A percentile compares a stretch with the other conserved stretches of the same genome.
Conservation (phyloP, 30 jellyfish, hydroid and myxozoan species). For the Catostylus mosaicus region DNA sequence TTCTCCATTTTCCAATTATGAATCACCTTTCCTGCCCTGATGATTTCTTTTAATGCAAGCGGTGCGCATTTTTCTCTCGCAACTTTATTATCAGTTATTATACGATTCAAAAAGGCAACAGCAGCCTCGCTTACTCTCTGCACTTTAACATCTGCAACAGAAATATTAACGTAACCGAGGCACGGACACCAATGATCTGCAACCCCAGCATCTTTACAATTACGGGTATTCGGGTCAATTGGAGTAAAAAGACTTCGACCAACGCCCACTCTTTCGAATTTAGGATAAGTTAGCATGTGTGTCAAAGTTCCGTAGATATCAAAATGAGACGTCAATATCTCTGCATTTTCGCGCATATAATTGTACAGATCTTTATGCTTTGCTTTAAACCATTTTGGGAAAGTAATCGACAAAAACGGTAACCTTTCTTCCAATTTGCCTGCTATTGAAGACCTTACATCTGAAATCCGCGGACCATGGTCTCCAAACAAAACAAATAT, state of each 20-base stretch:
- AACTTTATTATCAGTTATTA: background rate
- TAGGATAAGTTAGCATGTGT: constrained; percentile 61
- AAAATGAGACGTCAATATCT: constrained; percentile 59
- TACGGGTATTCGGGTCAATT: constrained; percentile 56
- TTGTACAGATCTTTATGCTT: constrained; percentile 12
- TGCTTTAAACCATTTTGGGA: constrained; percentile 45
- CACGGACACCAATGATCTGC: constrained; percentile 88
- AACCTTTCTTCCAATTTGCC: constrained; percentile 75
- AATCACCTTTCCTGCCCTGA: constrained; percentile 41
- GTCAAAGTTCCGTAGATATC: constrained; percentile 64
- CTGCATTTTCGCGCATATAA: constrained; percentile 12
- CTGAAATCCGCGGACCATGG: constrained; percentile 55
- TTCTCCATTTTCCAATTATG: constrained; percentile 10
- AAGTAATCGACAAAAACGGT: constrained; percentile 61
- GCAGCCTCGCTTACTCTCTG: background rate
- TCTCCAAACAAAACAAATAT: constrained; percentile 61
- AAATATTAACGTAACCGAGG: constrained; percentile 1
- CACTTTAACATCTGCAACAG: background rate
- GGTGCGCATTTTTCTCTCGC: constrained; percentile 23
- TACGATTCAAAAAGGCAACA: constrained; percentile 12
- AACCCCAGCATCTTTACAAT: constrained; percentile 78
- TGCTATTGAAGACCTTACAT: constrained; percentile 10
- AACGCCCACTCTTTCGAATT: background rate
- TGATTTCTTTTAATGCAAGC: background rate
- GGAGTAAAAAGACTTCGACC: constrained; percentile 78